phyloP scores from a whole-genome alignment of 1,140 invertebrate species.

The Diuraphis noxia region DNA sequence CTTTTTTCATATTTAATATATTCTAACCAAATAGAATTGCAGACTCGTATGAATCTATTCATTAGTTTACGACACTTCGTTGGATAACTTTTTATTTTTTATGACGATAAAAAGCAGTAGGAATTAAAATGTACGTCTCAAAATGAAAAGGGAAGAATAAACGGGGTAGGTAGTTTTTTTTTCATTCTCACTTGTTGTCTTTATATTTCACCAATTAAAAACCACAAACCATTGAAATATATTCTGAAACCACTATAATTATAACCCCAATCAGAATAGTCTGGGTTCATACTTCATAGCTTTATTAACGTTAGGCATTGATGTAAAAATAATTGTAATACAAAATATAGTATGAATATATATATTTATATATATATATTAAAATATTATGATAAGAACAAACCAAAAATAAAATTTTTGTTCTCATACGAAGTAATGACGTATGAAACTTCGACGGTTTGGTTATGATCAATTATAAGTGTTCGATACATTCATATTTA shows the following conservation, averaged over 20 bases:
- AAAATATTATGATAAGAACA: background rate
- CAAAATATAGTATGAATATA: background rate
- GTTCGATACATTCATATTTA: background rate
- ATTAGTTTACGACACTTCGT: conserved; percentile 1
- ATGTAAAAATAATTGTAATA: background rate
- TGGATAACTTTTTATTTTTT: background rate
- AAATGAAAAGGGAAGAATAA: background rate
- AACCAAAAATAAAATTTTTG: background rate
- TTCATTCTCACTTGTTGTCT: conserved; percentile 3
- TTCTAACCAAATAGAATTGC: conserved; percentile 13
- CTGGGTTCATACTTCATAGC: background rate
- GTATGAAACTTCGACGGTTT: background rate
- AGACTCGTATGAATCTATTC: conserved; percentile 16
- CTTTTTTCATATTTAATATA: background rate
- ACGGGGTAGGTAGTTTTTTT: background rate
- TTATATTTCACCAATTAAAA: conserved; percentile 48
- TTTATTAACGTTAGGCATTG: background rate
- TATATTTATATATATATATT: no score
- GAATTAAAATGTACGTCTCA: conserved; percentile 15
- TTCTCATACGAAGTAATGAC: background rate
- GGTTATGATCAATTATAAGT: background rate
- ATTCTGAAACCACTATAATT: background rate
- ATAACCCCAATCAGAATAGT: background rate
- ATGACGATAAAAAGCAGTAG: background rate
- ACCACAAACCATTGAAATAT: conserved; percentile 23